Percentiles rank a stretch among this genome's conserved stretches.
Evolutionary conservation across 1,140 invertebrate genomes (phyloP).

Genomic region (Hypothenemus hampei): DNA sequence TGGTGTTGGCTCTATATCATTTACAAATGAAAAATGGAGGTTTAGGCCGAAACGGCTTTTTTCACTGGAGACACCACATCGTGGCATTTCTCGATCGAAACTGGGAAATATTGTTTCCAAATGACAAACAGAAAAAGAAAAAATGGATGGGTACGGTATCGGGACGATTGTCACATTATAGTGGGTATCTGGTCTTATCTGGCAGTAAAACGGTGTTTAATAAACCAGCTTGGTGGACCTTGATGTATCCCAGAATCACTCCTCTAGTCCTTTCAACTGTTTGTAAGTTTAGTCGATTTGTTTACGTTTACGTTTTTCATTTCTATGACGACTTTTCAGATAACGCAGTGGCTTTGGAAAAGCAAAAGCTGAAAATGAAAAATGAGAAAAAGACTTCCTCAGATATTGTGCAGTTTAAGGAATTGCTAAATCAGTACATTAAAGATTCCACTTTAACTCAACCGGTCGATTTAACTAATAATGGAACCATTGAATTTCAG

Average conservation of each 20-base stretch:
- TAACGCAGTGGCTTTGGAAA: conserved; percentile 31
- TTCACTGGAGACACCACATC: conserved; percentile 71
- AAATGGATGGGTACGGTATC: conserved; percentile 79
- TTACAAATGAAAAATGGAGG: conserved; percentile 58
- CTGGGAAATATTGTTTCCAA: conserved; percentile 60
- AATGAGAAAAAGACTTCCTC: conserved; percentile 28
- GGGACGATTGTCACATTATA: conserved; percentile 68
- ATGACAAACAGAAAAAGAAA: conserved; percentile 63
- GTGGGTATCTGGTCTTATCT: conserved; percentile 64
- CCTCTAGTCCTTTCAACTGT: conserved; percentile 53
- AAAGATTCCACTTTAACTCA: conserved; percentile 27
- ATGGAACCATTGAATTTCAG: conserved; percentile 9
- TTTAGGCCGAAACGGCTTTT: conserved; percentile 64
- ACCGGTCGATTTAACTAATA: conserved; percentile 14
- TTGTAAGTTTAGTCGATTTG: conserved; percentile 44
- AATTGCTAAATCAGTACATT: conserved; percentile 28
- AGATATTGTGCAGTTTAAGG: conserved; percentile 34
- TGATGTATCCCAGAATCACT: conserved; percentile 55
- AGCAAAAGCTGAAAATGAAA: conserved; percentile 35
- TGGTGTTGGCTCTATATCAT: conserved; percentile 61
- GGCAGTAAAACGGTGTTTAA: conserved; percentile 63
- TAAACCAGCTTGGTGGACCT: conserved; percentile 78
- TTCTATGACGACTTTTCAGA: conserved; percentile 30
- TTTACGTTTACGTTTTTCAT: no score
- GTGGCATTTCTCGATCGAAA: conserved; percentile 64